Base-by-base conservation (phyloP, 2,888 invertebrate species). In the Heliconius ethilla region DNA sequence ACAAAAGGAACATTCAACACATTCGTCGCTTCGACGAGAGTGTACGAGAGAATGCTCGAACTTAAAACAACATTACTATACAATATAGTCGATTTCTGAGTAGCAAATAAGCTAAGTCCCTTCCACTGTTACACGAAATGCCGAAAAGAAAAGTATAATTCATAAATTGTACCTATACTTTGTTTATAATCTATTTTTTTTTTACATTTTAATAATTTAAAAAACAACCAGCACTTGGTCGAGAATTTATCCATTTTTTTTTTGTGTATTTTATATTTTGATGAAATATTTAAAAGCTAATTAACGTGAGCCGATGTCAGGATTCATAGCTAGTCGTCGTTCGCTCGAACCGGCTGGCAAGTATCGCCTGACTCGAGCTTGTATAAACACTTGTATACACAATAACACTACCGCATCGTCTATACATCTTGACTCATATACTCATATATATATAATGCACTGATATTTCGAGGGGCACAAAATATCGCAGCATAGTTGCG, bases 171-270 rank as follows among this genome's bases (percentile, higher is more conserved):
- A 94, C 94, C 94, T 94, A 94, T 93, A 93, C 90, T 93, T 94
- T 92, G 92, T 93, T 93, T 94, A 94, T 93, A 94, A 88, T 90
- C 94, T 94, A 94, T 91, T 93, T 94, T 94, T n/a, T 94, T 94
- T 94, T 94, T 94, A 94, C 93, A 93, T 94, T 94, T 94, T 94
- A 94, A 94, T 94, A 94, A 94, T 94, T 94, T 94, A 94, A 94
- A 59, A 93, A 93, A 94, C 94, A 94, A 94, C 94, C 94, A 94
- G 92, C 92, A 92, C 90, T 93, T 92, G 94, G 94, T 94, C 93
- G 94, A 92, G 91, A 93, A 93, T 92, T 94, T 94, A 93, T 93
- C 92, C 93, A 92, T 93, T 94, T 84, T 93, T 27, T 55, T 94
- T 94, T 94, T 94, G 94, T 93, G 92, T 94, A 94, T 94, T 94